These are phyloP conservation scores for Lanistes nyassanus DNA, from an alignment of 1,140 invertebrate genomes.

Conservation along the genomic window DNA sequence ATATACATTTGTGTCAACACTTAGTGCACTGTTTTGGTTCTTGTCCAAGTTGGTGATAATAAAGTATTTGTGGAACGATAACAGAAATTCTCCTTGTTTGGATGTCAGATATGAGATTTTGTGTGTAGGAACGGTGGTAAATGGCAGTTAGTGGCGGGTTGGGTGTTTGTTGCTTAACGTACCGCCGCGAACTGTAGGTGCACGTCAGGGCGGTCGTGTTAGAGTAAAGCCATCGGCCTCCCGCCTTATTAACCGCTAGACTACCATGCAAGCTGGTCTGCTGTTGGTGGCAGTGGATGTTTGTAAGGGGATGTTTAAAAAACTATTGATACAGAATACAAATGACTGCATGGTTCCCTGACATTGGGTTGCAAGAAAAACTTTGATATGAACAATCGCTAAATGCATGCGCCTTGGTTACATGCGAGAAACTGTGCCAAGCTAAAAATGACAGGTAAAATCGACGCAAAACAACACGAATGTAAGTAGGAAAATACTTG, in stretches of 20 bases:
- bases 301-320: too few species aligned
- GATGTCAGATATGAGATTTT: neutral
- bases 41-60: conserved; percentile 13
- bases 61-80: conserved; percentile 18
- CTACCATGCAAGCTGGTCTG: neutral
- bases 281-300: neutral
- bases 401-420: too few species aligned
- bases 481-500: neutral
- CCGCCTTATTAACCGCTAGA: neutral
- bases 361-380: too few species aligned
- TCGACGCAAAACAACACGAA: neutral
- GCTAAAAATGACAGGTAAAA: neutral
- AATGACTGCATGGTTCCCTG: too few species aligned
- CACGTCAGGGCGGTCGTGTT: neutral
- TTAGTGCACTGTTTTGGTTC: conserved; percentile 15
- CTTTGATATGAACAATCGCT: too few species aligned
- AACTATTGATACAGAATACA: too few species aligned
- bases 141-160: neutral
- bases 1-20: neutral
- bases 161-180: too few species aligned
- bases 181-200: too few species aligned
- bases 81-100: too few species aligned
- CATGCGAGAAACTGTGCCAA: too few species aligned
- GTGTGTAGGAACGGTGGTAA: neutral
- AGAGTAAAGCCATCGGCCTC: neutral